Conservation (phyloP, 2,888 invertebrate genomes). For the Molorchus minor region DNA sequence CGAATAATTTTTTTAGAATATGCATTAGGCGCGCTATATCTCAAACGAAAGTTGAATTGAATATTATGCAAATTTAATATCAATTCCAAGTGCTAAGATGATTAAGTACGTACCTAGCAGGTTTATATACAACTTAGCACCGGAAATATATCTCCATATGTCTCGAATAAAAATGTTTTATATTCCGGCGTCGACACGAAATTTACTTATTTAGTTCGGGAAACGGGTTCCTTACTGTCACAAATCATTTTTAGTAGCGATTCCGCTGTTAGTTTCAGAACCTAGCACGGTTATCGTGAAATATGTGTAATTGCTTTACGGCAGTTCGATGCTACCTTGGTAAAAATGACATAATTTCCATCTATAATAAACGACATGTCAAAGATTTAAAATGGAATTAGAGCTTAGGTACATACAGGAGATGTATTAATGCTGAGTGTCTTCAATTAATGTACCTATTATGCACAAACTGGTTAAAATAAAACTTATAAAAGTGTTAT, state of each 20-base stretch:
- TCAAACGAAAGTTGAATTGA: not conserved
- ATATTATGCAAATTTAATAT: constrained; percentile 1
- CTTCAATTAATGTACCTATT: too few relatives aligned
- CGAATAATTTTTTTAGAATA: not conserved
- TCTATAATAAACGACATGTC: too few relatives aligned
- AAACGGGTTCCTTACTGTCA: not conserved
- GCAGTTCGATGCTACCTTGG: too few relatives aligned
- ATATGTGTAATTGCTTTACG: too few relatives aligned
- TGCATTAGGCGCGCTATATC: not conserved
- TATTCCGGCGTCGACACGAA: not conserved
- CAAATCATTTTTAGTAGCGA: not conserved
- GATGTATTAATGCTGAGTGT: too few relatives aligned
- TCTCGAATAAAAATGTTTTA: not conserved
- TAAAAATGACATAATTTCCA: too few relatives aligned
- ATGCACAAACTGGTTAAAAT: too few relatives aligned
- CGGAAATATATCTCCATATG: not conserved
- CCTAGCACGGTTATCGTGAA: not conserved
- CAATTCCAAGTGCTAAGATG: not conserved
- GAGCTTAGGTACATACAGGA: too few relatives aligned
- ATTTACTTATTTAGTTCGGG: not conserved
- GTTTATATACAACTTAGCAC: not conserved
- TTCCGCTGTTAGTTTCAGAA: not conserved
- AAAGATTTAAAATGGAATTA: too few relatives aligned
- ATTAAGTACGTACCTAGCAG: not conserved
- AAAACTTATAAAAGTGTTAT: too few relatives aligned